Conservation (phyloP, 1,140 invertebrate species). For the Eulimnadia texana region DNA sequence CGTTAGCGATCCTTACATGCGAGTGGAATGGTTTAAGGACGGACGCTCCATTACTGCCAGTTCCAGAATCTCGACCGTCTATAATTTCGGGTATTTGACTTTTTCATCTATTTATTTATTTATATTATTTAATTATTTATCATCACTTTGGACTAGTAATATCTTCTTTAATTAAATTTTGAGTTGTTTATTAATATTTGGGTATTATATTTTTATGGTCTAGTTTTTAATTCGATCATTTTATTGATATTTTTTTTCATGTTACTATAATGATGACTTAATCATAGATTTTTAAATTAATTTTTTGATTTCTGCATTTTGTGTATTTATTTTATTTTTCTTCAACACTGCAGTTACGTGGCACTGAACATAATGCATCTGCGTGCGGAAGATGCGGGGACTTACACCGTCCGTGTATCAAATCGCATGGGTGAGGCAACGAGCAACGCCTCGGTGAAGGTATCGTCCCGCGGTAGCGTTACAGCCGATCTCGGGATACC, state of each 20-base stretch:
- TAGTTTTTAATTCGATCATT: too few species aligned
- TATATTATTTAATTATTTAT: too few species aligned
- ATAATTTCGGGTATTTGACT: slow-evolving; percentile 90
- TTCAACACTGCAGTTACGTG: slow-evolving; percentile 98
- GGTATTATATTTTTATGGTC: too few species aligned
- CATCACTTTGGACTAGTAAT: not conserved
- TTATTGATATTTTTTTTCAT: too few species aligned
- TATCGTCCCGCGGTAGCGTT: slow-evolving; percentile 56
- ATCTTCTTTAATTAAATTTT: not conserved
- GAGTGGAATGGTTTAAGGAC: slow-evolving; percentile 97
- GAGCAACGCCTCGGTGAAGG: slow-evolving; percentile 58
- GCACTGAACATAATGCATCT: slow-evolving; percentile 94
- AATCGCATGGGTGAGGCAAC: slow-evolving; percentile 74
- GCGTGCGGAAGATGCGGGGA: slow-evolving; percentile 81
- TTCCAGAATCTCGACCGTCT: slow-evolving; percentile 85
- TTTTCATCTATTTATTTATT: too few species aligned
- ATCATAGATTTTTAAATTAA: not conserved
- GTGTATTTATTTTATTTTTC: slow-evolving; percentile 87
- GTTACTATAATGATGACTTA: not conserved
- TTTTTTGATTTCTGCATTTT: slow-evolving; percentile 63
- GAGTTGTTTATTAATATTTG: too few species aligned
- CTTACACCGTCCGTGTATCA: slow-evolving; percentile 75
- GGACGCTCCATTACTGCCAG: slow-evolving; percentile 79
- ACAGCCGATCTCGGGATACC: slow-evolving; percentile 74
- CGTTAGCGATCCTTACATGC: slow-evolving; percentile 91